Evolutionary conservation across 1,140 invertebrate genomes (phyloP), one percentile per base, ranked within the genome.

Genomic region (Linepithema humile): DNA sequence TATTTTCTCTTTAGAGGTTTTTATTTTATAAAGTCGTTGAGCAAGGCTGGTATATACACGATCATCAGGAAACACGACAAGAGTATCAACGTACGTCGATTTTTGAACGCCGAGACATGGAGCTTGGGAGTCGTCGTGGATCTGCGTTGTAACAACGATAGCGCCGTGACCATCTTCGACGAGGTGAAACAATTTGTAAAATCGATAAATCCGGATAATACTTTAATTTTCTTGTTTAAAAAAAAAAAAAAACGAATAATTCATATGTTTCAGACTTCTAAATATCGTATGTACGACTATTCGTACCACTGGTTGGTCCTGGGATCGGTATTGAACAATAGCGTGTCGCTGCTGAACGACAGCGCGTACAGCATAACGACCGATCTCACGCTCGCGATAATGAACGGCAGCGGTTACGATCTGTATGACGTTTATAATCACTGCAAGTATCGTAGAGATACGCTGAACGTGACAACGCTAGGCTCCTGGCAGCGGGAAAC

Each of bases 371-470:
- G 88, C 65, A 86, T 90, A 23, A 77, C 87, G 9, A 92, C 91
- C 9, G 91, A 92, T 65, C 26, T 92, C 2, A 82, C 67, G 26
- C 60, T 92, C 1, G 87, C 90, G 26, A 73, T 91, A 65, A 38
- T 38, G 0, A 86, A 85, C 7, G 26, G 50, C n/a, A 40, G 20
- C 6, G 82, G 67, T 7, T 89, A 85, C 17, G 67, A 85, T 32
- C 60, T 92, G 29, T 88, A 90, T 29, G 91, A 92, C 20, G 82
- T 91, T 53, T 92, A 75, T 53, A 92, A 92, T 90, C 91, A 87
- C 40, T 88, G 87, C 32, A 92, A 92, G 80, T 85, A 89, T 69
- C 84, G 91, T 0, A 91, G 86, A 40, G 92, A 91, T 53, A 23
- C 29, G 10, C 53, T 92, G 15, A 92, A 92, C 45, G 32, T 92